Evolutionary conservation across 2,888 invertebrate species (phyloP), one percentile per base, ranked within the genome.

Genomic region (Villa cingulata): DNA sequence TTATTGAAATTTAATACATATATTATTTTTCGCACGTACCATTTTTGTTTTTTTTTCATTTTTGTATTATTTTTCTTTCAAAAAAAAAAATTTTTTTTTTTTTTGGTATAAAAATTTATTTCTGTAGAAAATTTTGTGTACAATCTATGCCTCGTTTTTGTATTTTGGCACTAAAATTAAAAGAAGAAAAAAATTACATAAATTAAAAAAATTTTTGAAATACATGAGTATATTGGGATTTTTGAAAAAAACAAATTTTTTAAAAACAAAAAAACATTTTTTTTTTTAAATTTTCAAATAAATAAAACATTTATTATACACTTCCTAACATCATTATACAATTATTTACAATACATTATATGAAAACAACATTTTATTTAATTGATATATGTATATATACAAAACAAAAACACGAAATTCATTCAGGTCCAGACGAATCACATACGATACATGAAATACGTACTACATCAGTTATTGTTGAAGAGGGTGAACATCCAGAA

Each of bases 371-470:
- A 6, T 23, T 6, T 23, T 23, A 23, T 23, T 4, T 23, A 23
- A 23, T 6, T 23, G 5, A 23, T 23, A 23, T n/a, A 23, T 23
- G 23, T 7, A 6, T 23, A 23, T 7, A 6, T 23, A 32, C 7
- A 32, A 32, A 32, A 32, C 9, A 32, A 32, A 32, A 32, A 32
- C 29, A 23, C 23, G 7, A 32, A 32, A 32, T 32, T 32, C 29
- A 32, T 32, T 32, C 29, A 80, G 79, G 79, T 77, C 77, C 78
- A 56, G 78, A 78, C 55, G 79, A 79, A 73, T 74, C 75, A 58
- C 79, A 75, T 66, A 74, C 75, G 56, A 73, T 79, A 66, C 77
- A 78, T 72, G 78, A 76, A 74, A 75, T 77, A 74, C 76, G 73
- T 45, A 72, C 78, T 46, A 75, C 74, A 41, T 72, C 75, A 51